phyloP scores from a whole-genome alignment of 2,797 vertebrate genomes.

The Myiothlypis chrysogaster region DNA sequence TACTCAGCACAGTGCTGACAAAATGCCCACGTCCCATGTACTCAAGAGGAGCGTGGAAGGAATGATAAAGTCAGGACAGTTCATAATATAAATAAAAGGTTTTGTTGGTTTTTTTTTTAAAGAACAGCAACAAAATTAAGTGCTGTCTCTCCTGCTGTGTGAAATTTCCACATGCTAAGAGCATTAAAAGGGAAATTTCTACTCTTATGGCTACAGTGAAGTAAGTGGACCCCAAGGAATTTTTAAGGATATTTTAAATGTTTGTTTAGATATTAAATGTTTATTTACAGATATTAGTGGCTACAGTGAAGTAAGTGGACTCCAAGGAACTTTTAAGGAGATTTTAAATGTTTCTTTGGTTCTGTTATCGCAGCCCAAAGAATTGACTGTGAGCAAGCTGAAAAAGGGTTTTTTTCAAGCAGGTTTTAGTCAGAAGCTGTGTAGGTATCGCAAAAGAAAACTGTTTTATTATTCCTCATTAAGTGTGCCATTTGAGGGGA shows the following conservation, averaged over 20 bases:
- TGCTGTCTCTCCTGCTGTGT: neutral
- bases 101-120: neutral
- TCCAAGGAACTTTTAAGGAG: neutral
- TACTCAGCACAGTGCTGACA: neutral
- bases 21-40: neutral
- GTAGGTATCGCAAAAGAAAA: neutral
- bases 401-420: neutral
- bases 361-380: neutral
- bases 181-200: neutral
- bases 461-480: neutral
- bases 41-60: neutral
- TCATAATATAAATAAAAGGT: neutral
- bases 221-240: neutral
- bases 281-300: neutral
- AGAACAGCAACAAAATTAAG: neutral
- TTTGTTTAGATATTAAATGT: neutral
- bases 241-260: slow-evolving; percentile 9
- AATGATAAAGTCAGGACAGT: neutral
- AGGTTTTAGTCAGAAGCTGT: neutral
- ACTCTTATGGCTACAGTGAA: neutral
- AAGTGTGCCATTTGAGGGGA: neutral
- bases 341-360: slow-evolving; percentile 18
- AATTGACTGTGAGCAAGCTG: neutral
- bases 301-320: neutral
- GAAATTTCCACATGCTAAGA: neutral